Evolutionary conservation across 2,113 vertebrate species (phyloP).

Genomic region (Dunckerocampus dactyliophorus): DNA sequence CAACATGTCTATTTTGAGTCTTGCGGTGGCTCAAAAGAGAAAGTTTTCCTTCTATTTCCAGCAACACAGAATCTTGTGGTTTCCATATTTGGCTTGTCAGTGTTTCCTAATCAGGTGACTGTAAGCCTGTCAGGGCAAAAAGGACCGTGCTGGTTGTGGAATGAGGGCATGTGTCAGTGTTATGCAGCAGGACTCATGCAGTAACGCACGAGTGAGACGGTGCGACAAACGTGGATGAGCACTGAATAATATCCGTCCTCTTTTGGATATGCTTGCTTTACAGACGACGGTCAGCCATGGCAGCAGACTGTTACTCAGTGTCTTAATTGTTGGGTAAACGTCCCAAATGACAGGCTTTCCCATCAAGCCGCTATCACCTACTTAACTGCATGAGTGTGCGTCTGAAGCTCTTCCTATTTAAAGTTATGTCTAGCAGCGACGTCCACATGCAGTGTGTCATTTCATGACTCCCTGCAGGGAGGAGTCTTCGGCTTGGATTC

Average conservation of each 20-base stretch:
- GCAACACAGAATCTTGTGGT: constrained; percentile 25
- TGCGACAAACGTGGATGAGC: neutral
- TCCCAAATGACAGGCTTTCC: constrained; percentile 31
- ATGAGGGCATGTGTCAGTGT: constrained; percentile 44
- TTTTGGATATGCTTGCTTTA: neutral
- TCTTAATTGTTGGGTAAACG: constrained; percentile 26
- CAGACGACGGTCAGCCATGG: constrained; percentile 21
- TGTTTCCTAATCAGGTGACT: constrained; percentile 45
- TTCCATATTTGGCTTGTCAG: constrained; percentile 47
- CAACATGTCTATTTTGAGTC: constrained; percentile 57
- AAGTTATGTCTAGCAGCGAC: constrained; percentile 25
- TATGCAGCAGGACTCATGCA: constrained; percentile 31
- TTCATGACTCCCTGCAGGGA: constrained; percentile 41
- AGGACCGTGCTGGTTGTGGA: constrained; percentile 11
- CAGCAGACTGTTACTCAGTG: constrained; percentile 14
- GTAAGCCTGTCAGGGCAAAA: constrained; percentile 31
- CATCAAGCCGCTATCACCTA: constrained; percentile 31
- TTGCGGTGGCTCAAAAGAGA: constrained; percentile 49
- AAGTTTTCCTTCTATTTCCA: constrained; percentile 46
- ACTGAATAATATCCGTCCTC: neutral
- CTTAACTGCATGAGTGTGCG: constrained; percentile 47
- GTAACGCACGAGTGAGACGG: constrained; percentile 1
- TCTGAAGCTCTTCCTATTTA: constrained; percentile 43
- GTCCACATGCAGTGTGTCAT: constrained; percentile 29
- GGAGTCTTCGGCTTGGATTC: constrained; percentile 37